Percentiles rank a stretch among this genome's conserved stretches.
Evolutionary conservation across 2,888 invertebrate genomes (phyloP).

Genomic region (Serrognathus titanus): DNA sequence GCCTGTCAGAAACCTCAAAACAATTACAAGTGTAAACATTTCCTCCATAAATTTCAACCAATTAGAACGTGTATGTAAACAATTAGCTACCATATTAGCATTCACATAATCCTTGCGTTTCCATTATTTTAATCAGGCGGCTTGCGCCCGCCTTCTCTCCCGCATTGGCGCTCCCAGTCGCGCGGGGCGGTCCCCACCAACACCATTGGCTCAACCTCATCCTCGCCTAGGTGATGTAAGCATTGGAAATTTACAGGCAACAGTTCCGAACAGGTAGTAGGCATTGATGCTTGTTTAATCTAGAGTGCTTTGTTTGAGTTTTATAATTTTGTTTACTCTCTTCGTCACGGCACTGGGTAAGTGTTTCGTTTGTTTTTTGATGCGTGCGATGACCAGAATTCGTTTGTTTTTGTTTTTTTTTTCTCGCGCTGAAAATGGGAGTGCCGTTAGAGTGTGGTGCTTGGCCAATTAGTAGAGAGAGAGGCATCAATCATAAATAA

Average conservation of each 20-base stretch:
- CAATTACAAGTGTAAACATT: too few relatives aligned
- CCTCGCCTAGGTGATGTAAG: conserved; percentile 33
- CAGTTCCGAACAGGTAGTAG: conserved; percentile 45
- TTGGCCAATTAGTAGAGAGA: too few relatives aligned
- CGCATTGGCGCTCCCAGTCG: conserved; percentile 33
- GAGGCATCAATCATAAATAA: too few relatives aligned
- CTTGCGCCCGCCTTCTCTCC: conserved; percentile 29
- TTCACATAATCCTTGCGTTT: conserved; percentile 44
- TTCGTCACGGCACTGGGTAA: conserved; percentile 44
- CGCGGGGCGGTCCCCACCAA: conserved; percentile 21
- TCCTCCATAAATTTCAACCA: conserved; percentile 34
- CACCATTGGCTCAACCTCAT: conserved; percentile 36
- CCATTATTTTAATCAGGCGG: conserved; percentile 47
- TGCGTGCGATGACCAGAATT: too few relatives aligned
- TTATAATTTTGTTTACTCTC: conserved; percentile 25
- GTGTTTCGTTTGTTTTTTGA: conserved; percentile 24
- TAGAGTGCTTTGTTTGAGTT: conserved; percentile 22
- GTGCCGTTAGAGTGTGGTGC: too few relatives aligned
- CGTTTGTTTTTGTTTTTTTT: too few relatives aligned
- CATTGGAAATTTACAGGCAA: conserved; percentile 35
- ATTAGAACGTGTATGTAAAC: conserved; percentile 42
- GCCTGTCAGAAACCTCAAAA: too few relatives aligned
- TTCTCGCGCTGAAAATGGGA: too few relatives aligned
- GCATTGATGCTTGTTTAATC: conserved; percentile 31
- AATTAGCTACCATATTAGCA: conserved; percentile 50